A percentile compares a stretch with the other conserved stretches of the same genome.
These are phyloP conservation scores for Sylvia atricapilla DNA, from an alignment of 2,113 vertebrate species.

Conservation along the genomic window DNA sequence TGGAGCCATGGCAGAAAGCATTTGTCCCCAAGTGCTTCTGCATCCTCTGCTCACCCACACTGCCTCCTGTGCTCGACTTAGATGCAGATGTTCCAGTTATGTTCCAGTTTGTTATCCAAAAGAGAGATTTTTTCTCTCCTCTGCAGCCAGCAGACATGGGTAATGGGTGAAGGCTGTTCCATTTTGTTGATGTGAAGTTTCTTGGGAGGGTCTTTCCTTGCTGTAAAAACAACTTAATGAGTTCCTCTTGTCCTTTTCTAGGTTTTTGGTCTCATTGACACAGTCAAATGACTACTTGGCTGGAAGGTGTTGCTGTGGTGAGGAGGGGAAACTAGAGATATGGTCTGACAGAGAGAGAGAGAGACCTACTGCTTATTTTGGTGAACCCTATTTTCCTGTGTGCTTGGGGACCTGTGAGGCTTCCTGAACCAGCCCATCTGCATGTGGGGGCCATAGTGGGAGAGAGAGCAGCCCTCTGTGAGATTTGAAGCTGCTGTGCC, in stretches of 20 bases:
- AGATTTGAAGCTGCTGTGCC: background rate
- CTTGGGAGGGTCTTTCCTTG: background rate
- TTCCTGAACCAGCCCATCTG: background rate
- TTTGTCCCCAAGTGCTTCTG: background rate
- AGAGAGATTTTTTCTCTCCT: background rate
- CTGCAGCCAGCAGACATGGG: background rate
- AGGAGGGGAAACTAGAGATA: background rate
- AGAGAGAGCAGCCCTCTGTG: background rate
- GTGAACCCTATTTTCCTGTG: background rate
- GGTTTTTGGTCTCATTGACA: background rate
- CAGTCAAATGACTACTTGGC: background rate
- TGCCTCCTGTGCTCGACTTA: rapidly evolving
- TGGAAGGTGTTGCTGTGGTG: background rate
- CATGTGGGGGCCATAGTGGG: no score
- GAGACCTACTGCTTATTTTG: background rate
- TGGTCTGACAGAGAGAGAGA: background rate
- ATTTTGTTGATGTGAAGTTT: background rate
- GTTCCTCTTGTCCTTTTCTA: background rate
- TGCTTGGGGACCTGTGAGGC: background rate
- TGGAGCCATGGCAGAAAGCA: background rate
- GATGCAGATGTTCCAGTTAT: background rate
- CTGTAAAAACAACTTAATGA: background rate
- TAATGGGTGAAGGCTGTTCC: background rate
- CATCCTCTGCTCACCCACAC: background rate
- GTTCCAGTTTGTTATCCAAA: background rate